Base-by-base conservation (phyloP, 2,888 invertebrate genomes). In the Bimastos eiseni region DNA sequence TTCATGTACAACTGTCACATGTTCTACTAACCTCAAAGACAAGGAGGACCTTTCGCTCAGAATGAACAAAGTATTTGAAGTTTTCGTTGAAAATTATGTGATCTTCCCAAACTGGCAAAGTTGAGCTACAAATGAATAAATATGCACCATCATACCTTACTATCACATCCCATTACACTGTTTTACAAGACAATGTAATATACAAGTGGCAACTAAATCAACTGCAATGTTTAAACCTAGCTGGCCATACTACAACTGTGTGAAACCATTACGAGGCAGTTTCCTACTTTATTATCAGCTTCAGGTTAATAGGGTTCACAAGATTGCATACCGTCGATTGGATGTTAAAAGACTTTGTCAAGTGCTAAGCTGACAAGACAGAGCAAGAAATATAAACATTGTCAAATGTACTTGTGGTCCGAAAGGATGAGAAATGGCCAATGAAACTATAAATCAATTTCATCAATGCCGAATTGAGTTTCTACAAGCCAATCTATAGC, bases 91-190 rank as follows among this genome's bases (percentile, higher is more conserved):
- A 96, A 70, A 97, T 94, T 17, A 97, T 93, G 89, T 96, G 95
- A 94, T 97, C 97, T 93, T 97, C 96, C 97, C 97, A 97, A 3
- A 95, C 94, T 11, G 97, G 96, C 83, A 95, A 92, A 13, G 94
- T 94, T 19, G 94, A 95, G 90, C 95, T 95, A 92, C 36, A 92
- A n/a, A 70, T n/a, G 11, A 30, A 70, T 30, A 70, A n/a, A 70
- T n/a, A n/a, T 13, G n/a, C 11, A 70, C 11, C 70, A 70, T 70
- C 70, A 19, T n/a, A n/a, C n/a, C 49, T 49, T 21, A 19, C 19
- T 21, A 49, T 49, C 21, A 49, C 49, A 41, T 49, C 49, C 5
- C 49, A 30, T 70, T n/a, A 70, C n/a, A 30, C 1, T 70, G 70
- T 11, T 70, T 6, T 30, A 55, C 4, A 49, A 19, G 11, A 49